Evolutionary conservation across 2,888 invertebrate species (phyloP).

Genomic region (Gari tellinella): DNA sequence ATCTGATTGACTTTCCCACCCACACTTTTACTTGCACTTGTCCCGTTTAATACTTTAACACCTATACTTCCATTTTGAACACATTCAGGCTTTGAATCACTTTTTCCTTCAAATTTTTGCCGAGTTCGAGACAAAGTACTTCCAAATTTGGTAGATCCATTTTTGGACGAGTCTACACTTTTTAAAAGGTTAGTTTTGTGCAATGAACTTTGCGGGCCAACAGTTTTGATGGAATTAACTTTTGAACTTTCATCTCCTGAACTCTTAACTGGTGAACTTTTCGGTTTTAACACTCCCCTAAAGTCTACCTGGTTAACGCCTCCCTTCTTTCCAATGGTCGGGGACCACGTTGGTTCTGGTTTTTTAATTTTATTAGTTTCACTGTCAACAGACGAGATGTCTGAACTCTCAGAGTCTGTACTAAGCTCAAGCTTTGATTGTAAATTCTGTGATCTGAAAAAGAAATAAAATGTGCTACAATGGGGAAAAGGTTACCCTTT

Average conservation of each 20-base stretch:
- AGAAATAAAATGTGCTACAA: no score
- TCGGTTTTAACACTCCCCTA: slow-evolving; percentile 56
- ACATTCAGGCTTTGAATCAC: not conserved
- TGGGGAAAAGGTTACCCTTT: no score
- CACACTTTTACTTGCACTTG: not conserved
- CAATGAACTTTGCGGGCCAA: not conserved
- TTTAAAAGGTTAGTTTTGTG: not conserved
- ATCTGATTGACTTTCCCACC: slow-evolving; percentile 26
- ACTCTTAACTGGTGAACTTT: not conserved
- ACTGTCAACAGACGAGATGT: not conserved
- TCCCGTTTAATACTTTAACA: not conserved
- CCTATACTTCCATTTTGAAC: not conserved
- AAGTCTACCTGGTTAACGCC: slow-evolving; percentile 58
- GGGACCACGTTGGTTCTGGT: not conserved
- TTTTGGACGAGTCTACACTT: not conserved
- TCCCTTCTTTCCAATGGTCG: slow-evolving; percentile 32
- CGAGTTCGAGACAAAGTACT: slow-evolving; percentile 2
- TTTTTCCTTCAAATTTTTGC: not conserved
- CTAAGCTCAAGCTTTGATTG: not conserved
- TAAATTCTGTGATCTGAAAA: no score
- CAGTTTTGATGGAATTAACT: not conserved
- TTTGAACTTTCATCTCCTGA: slow-evolving; percentile 20
- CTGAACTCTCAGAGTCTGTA: not conserved
- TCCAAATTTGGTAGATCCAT: not conserved
- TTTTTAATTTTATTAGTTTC: not conserved